A percentile compares a stretch with the other conserved stretches of the same genome.
Evolutionary conservation across 2,888 invertebrate species (phyloP).

Genomic region (Cetonia aurata): DNA sequence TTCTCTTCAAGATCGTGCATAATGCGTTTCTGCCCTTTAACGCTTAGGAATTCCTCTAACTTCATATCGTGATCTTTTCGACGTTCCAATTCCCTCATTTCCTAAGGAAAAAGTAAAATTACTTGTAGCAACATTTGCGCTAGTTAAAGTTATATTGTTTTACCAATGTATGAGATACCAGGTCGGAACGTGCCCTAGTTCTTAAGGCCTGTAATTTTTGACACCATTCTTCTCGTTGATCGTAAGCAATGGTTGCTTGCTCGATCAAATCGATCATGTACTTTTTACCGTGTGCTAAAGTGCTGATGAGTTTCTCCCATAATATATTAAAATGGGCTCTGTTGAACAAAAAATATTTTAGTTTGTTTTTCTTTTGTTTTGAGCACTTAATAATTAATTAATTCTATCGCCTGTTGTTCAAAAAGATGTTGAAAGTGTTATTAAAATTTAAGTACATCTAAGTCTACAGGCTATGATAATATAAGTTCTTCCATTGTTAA

Average conservation of each 20-base stretch:
- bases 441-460: too few species aligned
- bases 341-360: not conserved
- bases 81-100: slow-evolving; percentile 89
- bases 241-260: slow-evolving; percentile 88
- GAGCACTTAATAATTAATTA: too few species aligned
- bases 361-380: too few species aligned
- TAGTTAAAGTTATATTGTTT: slow-evolving; percentile 2
- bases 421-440: too few species aligned
- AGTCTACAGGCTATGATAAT: too few species aligned
- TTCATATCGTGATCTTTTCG: slow-evolving; percentile 88
- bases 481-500: too few species aligned
- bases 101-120: slow-evolving; percentile 66
- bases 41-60: slow-evolving; percentile 85
- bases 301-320: slow-evolving; percentile 82
- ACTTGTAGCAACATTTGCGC: not conserved
- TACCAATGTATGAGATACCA: slow-evolving; percentile 75
- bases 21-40: slow-evolving; percentile 83
- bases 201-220: slow-evolving; percentile 84
- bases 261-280: slow-evolving; percentile 89
- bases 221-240: slow-evolving; percentile 86
- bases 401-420: too few species aligned
- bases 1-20: slow-evolving; percentile 82
- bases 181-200: slow-evolving; percentile 82
- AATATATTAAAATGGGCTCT: slow-evolving; percentile 85
- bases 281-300: slow-evolving; percentile 83